Conservation (phyloP, 2,888 invertebrate genomes). For the Abscondita cerata region DNA sequence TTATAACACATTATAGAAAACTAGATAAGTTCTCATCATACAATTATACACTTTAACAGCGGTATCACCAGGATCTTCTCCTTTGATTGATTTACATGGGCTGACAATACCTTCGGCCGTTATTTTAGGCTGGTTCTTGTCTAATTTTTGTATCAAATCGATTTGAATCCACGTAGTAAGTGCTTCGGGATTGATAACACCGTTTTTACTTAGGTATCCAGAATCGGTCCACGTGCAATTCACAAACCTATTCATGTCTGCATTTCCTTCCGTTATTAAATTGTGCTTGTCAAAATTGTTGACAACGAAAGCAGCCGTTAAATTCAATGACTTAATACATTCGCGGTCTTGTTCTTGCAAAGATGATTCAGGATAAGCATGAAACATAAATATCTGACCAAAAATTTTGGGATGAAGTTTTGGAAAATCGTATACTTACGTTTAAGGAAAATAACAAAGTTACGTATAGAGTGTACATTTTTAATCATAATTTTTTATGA, state of each 20-base stretch:
- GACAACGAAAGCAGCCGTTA: constrained; percentile 5
- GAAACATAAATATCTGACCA: background rate
- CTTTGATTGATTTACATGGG: background rate
- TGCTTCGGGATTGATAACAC: background rate
- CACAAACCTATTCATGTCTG: constrained; percentile 10
- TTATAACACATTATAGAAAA: background rate
- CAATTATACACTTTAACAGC: constrained; percentile 20
- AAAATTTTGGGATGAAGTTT: background rate
- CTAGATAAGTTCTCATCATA: background rate
- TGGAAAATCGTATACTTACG: background rate
- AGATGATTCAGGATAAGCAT: background rate
- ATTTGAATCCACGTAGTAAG: constrained; percentile 13
- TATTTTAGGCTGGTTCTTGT: background rate
- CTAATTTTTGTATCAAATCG: constrained; percentile 3
- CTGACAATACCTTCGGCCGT: background rate
- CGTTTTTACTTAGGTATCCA: constrained; percentile 10
- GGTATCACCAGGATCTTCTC: constrained; percentile 11
- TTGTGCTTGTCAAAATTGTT: constrained; percentile 11
- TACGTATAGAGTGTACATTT: background rate
- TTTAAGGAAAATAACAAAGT: background rate
- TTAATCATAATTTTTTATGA: background rate
- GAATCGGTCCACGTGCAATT: constrained; percentile 15
- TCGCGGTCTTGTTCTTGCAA: constrained; percentile 13
- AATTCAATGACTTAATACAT: constrained; percentile 14
- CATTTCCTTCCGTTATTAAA: constrained; percentile 10